A percentile compares a stretch with the other conserved stretches of the same genome.
phyloP scores from a whole-genome alignment of 1,140 invertebrate species.

The Dendroctonus valens region DNA sequence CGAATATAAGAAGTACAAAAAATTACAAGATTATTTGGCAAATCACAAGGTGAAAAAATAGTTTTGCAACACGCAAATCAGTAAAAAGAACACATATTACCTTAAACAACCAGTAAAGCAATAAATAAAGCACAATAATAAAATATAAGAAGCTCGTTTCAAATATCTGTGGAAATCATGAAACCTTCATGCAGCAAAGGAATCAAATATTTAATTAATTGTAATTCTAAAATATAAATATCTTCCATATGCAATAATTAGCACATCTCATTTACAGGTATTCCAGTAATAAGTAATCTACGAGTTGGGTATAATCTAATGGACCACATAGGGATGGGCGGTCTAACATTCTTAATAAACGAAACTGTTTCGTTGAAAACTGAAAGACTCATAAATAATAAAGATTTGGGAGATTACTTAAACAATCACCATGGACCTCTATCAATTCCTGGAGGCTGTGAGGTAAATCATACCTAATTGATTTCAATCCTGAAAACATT shows the following conservation, averaged over 20 bases:
- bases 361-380: constrained; percentile 48
- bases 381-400: constrained; percentile 36
- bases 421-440: constrained; percentile 65
- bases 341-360: constrained; percentile 65
- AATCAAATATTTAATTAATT: too few relatives aligned
- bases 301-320: constrained; percentile 78
- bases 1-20: too few relatives aligned
- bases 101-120: too few relatives aligned
- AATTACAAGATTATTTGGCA: too few relatives aligned
- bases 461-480: constrained; percentile 51
- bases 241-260: too few relatives aligned
- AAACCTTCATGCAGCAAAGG: background rate
- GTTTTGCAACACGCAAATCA: background rate
- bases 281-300: constrained; percentile 66
- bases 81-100: background rate
- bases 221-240: too few relatives aligned
- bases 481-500: background rate
- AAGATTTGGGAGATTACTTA: constrained; percentile 53
- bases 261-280: constrained; percentile 40
- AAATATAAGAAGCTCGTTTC: too few relatives aligned
- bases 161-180: too few relatives aligned
- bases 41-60: background rate
- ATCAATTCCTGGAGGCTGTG: constrained; percentile 76
- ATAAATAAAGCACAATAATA: too few relatives aligned
- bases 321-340: constrained; percentile 73